A percentile compares a stretch with the other conserved stretches of the same genome.
Conservation (phyloP, 2,113 vertebrate genomes). For the Accipiter virgatus region DNA sequence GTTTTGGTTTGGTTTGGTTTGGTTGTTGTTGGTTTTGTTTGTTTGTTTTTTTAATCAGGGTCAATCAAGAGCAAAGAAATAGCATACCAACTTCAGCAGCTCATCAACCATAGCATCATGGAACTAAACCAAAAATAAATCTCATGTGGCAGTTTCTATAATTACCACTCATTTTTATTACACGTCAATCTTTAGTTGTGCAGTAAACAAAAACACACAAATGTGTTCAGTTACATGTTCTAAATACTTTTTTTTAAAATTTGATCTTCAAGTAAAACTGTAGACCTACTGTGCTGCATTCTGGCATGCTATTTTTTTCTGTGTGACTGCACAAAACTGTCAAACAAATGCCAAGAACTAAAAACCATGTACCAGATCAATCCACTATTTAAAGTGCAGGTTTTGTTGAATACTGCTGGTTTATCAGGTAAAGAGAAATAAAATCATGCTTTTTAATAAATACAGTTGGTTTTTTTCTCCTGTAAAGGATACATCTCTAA, state of each 20-base stretch:
- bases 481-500: background rate
- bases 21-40: background rate
- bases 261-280: background rate
- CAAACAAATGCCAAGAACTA: background rate
- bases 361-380: background rate
- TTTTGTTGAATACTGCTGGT: background rate
- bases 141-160: slow-evolving; percentile 52
- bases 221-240: background rate
- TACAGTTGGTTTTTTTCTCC: background rate
- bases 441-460: background rate
- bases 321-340: background rate
- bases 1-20: background rate
- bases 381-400: background rate
- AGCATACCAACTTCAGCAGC: background rate
- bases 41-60: background rate
- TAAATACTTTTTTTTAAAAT: background rate
- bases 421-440: background rate
- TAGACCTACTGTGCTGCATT: background rate
- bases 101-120: slow-evolving; percentile 28
- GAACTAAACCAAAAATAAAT: slow-evolving; percentile 63
- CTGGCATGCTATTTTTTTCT: background rate
- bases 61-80: slow-evolving; percentile 16
- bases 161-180: slow-evolving; percentile 45
- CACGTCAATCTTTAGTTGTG: background rate
- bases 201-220: slow-evolving; percentile 33